phyloP scores from a whole-genome alignment of 2,113 vertebrate genomes.

The Gobio gobio region DNA sequence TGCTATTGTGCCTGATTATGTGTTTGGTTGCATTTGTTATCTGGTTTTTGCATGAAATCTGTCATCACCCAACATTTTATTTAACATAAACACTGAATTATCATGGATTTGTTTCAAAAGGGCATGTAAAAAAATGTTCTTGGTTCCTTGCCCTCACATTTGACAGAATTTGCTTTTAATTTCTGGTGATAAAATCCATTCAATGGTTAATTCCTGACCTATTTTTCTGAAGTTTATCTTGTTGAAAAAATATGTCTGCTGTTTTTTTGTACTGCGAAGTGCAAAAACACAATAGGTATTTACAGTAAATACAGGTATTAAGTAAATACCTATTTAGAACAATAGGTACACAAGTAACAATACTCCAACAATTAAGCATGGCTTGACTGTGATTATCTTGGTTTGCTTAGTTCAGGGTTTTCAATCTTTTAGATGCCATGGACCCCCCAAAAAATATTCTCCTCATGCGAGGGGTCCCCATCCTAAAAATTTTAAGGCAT shows the following conservation, averaged over 20 bases:
- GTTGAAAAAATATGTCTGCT: background rate
- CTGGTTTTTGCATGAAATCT: background rate
- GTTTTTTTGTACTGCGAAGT: too few species aligned
- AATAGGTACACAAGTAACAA: too few species aligned
- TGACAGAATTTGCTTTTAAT: background rate
- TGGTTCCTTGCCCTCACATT: background rate
- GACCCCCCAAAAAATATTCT: too few species aligned
- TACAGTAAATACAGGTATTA: too few species aligned
- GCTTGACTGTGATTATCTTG: background rate
- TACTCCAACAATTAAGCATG: background rate
- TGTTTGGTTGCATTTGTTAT: background rate
- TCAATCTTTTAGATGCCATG: too few species aligned
- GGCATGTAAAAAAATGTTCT: background rate
- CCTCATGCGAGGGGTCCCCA: too few species aligned
- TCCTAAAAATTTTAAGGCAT: too few species aligned
- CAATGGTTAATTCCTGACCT: background rate
- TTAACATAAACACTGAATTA: background rate
- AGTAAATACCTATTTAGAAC: too few species aligned
- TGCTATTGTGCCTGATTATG: background rate
- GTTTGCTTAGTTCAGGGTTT: background rate
- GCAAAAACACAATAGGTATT: background rate
- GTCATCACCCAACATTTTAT: background rate
- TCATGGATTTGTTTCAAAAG: background rate
- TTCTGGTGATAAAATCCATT: background rate
- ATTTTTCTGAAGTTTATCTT: background rate